Conservation (phyloP, 2,888 invertebrate species). For the Oscheius sp. region DNA sequence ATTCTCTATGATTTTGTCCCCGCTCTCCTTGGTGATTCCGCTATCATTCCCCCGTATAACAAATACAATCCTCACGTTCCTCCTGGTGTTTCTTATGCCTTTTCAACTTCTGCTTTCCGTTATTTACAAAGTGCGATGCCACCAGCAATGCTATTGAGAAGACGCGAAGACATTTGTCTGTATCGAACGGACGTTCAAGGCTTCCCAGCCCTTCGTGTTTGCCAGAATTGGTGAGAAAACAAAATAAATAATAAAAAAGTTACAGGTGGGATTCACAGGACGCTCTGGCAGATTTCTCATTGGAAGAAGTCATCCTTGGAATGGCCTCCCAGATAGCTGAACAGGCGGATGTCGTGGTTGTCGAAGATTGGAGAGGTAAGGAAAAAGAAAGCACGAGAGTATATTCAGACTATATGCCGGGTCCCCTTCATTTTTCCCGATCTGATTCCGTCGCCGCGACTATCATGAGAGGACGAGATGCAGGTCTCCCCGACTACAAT, state of each 20-base stretch:
- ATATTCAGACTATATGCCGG: conserved; percentile 78
- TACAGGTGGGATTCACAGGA: conserved; percentile 89
- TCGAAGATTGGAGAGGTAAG: conserved; percentile 85
- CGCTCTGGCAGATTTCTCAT: conserved; percentile 73
- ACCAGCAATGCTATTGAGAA: conserved; percentile 66
- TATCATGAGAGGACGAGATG: conserved; percentile 89
- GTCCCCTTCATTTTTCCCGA: conserved; percentile 95
- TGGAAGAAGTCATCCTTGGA: conserved; percentile 91
- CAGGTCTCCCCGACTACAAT: conserved; percentile 92
- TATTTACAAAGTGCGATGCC: conserved; percentile 88
- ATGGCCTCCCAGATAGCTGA: conserved; percentile 94
- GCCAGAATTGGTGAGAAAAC: conserved; percentile 82
- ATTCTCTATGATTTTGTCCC: conserved; percentile 95
- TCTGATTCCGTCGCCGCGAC: conserved; percentile 92
- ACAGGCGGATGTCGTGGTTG: conserved; percentile 89
- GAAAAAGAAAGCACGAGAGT: background rate
- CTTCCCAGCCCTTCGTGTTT: conserved; percentile 86
- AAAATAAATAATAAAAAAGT: background rate
- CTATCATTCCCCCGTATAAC: conserved; percentile 75
- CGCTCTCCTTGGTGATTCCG: conserved; percentile 77
- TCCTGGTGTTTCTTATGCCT: conserved; percentile 76
- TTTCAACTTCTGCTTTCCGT: conserved; percentile 91
- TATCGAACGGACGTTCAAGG: conserved; percentile 82
- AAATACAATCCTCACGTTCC: conserved; percentile 91
- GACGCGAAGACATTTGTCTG: conserved; percentile 54